Evolutionary conservation across 1,140 invertebrate species (phyloP).

Genomic region (Tetramorium parvispinum): DNA sequence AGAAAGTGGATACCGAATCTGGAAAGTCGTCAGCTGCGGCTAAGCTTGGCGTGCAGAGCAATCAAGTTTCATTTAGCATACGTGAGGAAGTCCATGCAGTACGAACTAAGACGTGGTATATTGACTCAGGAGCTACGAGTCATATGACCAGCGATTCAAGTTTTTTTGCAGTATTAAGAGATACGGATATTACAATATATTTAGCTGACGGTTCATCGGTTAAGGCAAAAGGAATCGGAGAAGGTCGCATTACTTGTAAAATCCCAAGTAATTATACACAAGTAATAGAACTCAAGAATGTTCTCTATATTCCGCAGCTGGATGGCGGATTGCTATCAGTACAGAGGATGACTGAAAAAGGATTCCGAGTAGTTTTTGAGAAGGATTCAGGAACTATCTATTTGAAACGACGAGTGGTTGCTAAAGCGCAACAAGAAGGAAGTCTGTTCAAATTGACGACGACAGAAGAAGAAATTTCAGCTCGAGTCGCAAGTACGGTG

Average conservation of each 20-base stretch:
- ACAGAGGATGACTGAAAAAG: neutral
- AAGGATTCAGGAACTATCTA: neutral
- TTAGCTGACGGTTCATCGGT: slow-evolving; percentile 50
- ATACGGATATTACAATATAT: neutral
- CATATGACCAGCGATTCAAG: slow-evolving; percentile 56
- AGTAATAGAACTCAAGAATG: neutral
- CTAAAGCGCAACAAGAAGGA: neutral
- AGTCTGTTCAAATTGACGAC: neutral
- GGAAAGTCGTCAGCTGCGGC: neutral
- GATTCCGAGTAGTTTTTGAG: neutral
- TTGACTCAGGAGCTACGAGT: neutral
- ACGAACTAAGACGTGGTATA: neutral
- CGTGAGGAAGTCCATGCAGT: neutral
- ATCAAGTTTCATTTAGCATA: neutral
- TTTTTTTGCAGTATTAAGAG: slow-evolving; percentile 35
- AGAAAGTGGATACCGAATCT: neutral
- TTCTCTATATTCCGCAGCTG: neutral
- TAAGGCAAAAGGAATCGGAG: slow-evolving; percentile 48
- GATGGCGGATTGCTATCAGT: neutral
- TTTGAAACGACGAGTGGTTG: neutral
- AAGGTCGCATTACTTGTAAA: neutral
- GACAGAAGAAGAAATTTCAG: neutral
- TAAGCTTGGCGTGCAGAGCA: neutral
- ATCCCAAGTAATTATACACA: neutral
- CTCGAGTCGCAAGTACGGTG: neutral